phyloP scores from a whole-genome alignment of 2,797 vertebrate species.

The Enteromius radiatus region DNA sequence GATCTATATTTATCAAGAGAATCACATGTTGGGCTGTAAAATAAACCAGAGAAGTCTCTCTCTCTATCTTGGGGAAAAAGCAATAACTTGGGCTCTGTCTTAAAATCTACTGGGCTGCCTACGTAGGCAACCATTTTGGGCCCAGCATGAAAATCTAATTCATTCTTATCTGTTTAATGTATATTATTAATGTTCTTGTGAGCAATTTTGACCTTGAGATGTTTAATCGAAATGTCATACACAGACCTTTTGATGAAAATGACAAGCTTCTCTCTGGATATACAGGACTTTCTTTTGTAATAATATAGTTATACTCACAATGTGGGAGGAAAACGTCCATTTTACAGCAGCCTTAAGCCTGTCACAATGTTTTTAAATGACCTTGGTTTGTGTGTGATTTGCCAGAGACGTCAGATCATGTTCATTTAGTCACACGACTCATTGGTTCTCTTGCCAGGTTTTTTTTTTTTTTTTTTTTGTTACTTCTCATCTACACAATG shows the following conservation, averaged over 20 bases:
- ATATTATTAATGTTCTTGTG: not conserved
- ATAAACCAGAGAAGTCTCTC: not conserved
- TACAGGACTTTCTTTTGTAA: not conserved
- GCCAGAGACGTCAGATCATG: not conserved
- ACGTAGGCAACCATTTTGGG: not conserved
- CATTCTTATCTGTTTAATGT: not conserved
- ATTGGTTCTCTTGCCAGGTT: constrained; percentile 6
- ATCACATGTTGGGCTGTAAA: constrained; percentile 12
- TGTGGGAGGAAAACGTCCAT: no score
- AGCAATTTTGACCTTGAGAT: not conserved
- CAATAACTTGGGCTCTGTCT: not conserved
- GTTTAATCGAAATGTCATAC: not conserved
- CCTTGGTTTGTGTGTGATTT: not conserved
- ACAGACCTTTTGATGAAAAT: not conserved
- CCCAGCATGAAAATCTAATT: not conserved
- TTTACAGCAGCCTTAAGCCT: no score
- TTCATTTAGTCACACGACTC: constrained; percentile 19
- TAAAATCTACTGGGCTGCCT: not conserved
- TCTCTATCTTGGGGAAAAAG: not conserved
- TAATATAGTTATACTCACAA: not conserved
- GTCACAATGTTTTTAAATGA: not conserved
- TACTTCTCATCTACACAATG: not conserved
- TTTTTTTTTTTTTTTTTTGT: not conserved
- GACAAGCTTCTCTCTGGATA: not conserved
- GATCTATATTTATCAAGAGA: constrained; percentile 21